Percentiles rank a stretch among this genome's conserved stretches.
Conservation (phyloP, 2,113 vertebrate genomes). For the Notarius lentiginosus region DNA sequence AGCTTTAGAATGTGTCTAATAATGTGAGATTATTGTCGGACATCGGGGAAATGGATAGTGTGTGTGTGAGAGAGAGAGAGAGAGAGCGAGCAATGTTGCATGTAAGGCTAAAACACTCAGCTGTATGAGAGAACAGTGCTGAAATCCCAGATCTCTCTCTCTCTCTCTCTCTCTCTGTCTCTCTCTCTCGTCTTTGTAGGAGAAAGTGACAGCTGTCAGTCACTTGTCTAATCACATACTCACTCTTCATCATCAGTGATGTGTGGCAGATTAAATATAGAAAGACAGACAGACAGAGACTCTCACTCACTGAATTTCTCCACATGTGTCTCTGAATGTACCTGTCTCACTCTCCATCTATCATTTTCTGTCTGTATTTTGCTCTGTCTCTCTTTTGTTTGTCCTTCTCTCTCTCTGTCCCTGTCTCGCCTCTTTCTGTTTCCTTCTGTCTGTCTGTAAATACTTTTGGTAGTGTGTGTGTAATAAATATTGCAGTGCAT, state of each 20-base stretch:
- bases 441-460: background rate
- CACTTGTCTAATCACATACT: background rate
- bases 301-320: background rate
- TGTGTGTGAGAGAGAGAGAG: background rate
- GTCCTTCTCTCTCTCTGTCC: background rate
- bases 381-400: background rate
- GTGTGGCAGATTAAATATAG: slow-evolving; percentile 1
- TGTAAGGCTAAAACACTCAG: background rate
- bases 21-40: background rate
- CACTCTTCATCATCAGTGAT: background rate
- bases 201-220: background rate
- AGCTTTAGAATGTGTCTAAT: background rate
- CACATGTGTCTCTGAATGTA: background rate
- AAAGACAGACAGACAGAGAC: background rate
- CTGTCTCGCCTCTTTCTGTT: background rate
- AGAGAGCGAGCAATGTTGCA: background rate
- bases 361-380: background rate
- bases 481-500: slow-evolving; percentile 2
- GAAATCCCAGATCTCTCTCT: background rate
- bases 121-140: background rate
- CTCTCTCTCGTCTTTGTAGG: background rate
- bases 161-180: background rate
- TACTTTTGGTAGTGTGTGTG: background rate
- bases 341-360: background rate
- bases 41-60: background rate